Conservation (phyloP, 2,888 invertebrate species). For the Drosophila quinaria region DNA sequence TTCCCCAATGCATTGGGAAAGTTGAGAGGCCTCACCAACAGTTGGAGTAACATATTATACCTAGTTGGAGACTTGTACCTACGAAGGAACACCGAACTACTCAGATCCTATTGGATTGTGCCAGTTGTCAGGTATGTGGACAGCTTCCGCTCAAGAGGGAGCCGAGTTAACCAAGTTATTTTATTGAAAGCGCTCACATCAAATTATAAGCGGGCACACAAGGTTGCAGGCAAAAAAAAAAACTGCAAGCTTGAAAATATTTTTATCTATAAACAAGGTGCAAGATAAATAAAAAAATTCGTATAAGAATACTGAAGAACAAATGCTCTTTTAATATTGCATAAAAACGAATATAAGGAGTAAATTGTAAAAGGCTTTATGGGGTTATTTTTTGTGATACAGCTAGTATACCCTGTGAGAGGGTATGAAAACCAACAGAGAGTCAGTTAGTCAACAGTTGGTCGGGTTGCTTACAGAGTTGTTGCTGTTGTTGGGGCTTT, state of each 20-base stretch:
- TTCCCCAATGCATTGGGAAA: constrained; percentile 59
- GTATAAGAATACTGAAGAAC: not conserved
- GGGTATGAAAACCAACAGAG: constrained; percentile 39
- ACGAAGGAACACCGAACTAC: constrained; percentile 8
- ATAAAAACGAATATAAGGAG: not conserved
- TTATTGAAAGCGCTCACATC: constrained; percentile 53
- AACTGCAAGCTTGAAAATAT: constrained; percentile 65
- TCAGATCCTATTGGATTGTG: constrained; percentile 12
- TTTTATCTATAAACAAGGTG: constrained; percentile 71
- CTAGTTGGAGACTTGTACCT: constrained; percentile 11
- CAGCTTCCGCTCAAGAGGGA: constrained; percentile 19
- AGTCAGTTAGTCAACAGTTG: constrained; percentile 66
- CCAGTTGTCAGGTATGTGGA: constrained; percentile 30
- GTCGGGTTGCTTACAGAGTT: constrained; percentile 33
- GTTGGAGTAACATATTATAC: constrained; percentile 1
- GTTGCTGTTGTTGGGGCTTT: constrained; percentile 45
- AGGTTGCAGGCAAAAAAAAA: constrained; percentile 32
- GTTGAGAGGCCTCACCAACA: constrained; percentile 36
- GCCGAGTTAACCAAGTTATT: constrained; percentile 53
- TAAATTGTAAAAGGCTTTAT: not conserved
- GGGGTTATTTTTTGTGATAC: not conserved
- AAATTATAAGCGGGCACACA: constrained; percentile 55
- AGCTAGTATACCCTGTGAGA: constrained; percentile 1
- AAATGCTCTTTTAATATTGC: not conserved
- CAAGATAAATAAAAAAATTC: constrained; percentile 48